Conservation (phyloP, 2,797 vertebrate genomes). For the Lophotriccus pileatus region DNA sequence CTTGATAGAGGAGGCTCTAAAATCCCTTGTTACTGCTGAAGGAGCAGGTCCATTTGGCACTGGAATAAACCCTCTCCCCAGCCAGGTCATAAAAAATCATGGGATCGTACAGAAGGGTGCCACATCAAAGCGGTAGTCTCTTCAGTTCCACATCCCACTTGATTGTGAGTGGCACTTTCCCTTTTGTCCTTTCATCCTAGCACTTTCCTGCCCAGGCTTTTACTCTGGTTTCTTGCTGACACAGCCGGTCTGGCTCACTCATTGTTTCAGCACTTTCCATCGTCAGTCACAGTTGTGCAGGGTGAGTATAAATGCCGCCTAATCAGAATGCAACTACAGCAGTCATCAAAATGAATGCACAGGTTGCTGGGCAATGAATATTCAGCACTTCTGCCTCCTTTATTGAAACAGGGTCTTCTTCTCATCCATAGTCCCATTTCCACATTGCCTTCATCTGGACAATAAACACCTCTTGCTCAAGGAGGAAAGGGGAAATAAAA, state of each 20-base stretch:
- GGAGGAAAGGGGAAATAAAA: not conserved
- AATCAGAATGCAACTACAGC: not conserved
- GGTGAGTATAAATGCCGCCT: not conserved
- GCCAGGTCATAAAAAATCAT: not conserved
- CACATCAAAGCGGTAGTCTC: not conserved
- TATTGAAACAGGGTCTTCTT: not conserved
- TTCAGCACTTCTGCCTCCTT: not conserved
- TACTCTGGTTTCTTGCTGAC: slow-evolving; percentile 4
- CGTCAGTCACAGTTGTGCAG: not conserved
- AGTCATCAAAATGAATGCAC: not conserved
- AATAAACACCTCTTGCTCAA: not conserved
- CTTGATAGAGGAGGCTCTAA: not conserved
- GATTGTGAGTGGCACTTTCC: not conserved
- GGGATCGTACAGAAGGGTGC: not conserved
- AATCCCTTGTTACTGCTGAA: not conserved
- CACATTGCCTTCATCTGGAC: not conserved
- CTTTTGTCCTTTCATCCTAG: not conserved
- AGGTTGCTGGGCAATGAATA: slow-evolving; percentile 22
- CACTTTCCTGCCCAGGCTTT: not conserved
- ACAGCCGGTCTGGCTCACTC: not conserved
- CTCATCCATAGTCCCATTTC: not conserved
- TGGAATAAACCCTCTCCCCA: not conserved
- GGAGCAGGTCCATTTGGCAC: not conserved
- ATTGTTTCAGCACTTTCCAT: slow-evolving; percentile 25
- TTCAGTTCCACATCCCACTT: not conserved